These are phyloP conservation scores for Rissa tridactyla DNA, from an alignment of 2,113 vertebrate species.

Conservation along the genomic window DNA sequence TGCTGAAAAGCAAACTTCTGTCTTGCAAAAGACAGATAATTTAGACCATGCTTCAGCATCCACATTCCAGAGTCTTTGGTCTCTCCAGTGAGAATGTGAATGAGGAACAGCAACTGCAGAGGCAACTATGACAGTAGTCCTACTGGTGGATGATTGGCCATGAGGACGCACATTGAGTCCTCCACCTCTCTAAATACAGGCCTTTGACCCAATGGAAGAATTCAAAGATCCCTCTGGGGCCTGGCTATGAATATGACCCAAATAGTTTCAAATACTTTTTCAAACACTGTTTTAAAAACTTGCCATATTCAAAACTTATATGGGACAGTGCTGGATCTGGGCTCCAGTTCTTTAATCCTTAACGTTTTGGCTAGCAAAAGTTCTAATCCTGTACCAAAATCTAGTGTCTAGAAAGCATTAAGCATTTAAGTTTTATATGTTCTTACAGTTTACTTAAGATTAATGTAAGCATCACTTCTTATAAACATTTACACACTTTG, in stretches of 20 bases:
- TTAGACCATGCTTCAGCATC: slow-evolving; percentile 32
- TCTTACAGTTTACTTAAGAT: slow-evolving; percentile 43
- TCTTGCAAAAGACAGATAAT: slow-evolving; percentile 46
- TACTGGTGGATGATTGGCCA: background rate
- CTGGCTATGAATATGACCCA: background rate
- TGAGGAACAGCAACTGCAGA: background rate
- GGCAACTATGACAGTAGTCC: background rate
- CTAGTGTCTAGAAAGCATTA: background rate
- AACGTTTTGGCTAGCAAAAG: background rate
- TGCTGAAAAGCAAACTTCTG: slow-evolving; percentile 55
- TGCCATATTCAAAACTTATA: background rate
- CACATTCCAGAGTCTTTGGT: background rate
- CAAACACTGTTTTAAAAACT: background rate
- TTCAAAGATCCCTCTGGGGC: background rate
- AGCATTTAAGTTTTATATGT: background rate
- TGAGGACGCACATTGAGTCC: background rate
- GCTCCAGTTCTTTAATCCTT: background rate
- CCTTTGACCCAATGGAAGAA: background rate
- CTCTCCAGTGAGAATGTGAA: background rate
- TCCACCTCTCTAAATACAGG: background rate
- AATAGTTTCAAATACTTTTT: background rate
- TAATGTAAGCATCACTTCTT: background rate
- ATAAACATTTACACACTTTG: slow-evolving; percentile 39
- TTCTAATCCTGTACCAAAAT: background rate
- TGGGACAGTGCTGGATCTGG: background rate